phyloP scores from a whole-genome alignment of 2,797 vertebrate genomes.

The Sebastes minor region DNA sequence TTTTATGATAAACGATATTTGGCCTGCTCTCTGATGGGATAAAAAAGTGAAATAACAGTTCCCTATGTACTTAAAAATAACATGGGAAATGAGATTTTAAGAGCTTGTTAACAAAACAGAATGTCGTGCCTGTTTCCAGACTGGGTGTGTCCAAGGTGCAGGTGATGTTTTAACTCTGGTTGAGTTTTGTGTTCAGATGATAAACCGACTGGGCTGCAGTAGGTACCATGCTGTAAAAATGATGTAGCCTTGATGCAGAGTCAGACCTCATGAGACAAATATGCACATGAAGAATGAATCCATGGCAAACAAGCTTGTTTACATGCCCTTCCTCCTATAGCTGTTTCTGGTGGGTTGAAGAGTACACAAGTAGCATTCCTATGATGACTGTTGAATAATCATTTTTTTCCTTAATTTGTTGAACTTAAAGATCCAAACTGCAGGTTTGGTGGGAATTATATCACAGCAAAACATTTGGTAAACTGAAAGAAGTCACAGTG shows the following conservation, averaged over 20 bases:
- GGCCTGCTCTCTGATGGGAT: not conserved
- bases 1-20: slow-evolving; percentile 1
- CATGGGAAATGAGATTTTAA: not conserved
- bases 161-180: slow-evolving; percentile 7
- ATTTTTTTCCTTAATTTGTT: slow-evolving; percentile 8
- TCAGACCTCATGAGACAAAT: slow-evolving; percentile 61
- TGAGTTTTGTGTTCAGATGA: slow-evolving; percentile 17
- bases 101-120: not conserved
- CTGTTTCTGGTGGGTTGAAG: slow-evolving; percentile 39
- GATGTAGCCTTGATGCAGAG: slow-evolving; percentile 67
- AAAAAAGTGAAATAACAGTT: not conserved
- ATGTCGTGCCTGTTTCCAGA: slow-evolving; percentile 21
- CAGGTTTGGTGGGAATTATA: not conserved
- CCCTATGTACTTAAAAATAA: not conserved
- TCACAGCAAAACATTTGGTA: not conserved
- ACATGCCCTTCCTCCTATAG: slow-evolving; percentile 31
- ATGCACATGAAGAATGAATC: slow-evolving; percentile 63
- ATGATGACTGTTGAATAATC: slow-evolving; percentile 12
- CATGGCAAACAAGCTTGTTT: slow-evolving; percentile 48
- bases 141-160: slow-evolving; percentile 1
- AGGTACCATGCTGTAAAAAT: slow-evolving; percentile 40
- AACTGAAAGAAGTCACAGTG: not conserved
- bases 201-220: slow-evolving; percentile 31
- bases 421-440: slow-evolving; percentile 1
- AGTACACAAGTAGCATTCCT: slow-evolving; percentile 62